A percentile compares a stretch with the other conserved stretches of the same genome.
phyloP scores from a whole-genome alignment of 2,113 vertebrate genomes.

The Anhinga rufa region DNA sequence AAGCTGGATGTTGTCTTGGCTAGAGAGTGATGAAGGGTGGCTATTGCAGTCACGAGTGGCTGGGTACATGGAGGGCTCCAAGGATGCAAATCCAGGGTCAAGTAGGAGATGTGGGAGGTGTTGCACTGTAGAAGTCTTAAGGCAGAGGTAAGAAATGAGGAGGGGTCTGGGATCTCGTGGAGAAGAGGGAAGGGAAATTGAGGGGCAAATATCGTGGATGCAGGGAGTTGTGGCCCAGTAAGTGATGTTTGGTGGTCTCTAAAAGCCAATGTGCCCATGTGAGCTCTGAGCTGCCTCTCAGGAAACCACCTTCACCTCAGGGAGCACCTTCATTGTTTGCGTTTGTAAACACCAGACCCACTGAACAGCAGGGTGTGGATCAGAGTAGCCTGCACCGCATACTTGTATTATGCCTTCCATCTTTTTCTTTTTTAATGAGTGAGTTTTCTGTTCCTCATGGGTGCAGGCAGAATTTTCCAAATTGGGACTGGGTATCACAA shows the following conservation, averaged over 20 bases:
- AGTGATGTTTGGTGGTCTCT: not conserved
- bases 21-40: not conserved
- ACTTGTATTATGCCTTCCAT: not conserved
- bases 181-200: not conserved
- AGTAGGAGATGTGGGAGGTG: not conserved
- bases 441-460: not conserved
- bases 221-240: not conserved
- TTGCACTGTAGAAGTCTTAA: not conserved
- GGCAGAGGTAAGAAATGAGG: not conserved
- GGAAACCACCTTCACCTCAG: not conserved
- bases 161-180: not conserved
- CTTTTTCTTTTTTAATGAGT: not conserved
- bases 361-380: not conserved
- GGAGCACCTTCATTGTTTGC: not conserved
- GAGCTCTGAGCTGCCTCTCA: not conserved
- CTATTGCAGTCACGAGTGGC: not conserved
- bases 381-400: not conserved
- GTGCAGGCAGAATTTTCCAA: not conserved
- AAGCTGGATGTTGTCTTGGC: not conserved
- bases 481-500: not conserved
- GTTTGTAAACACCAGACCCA: not conserved
- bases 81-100: not conserved
- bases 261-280: not conserved
- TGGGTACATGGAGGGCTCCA: not conserved
- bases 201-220: not conserved